Evolutionary conservation across 2,797 vertebrate genomes (phyloP), one percentile per base, ranked within the genome.

Genomic region (Triplophysa bombifrons): DNA sequence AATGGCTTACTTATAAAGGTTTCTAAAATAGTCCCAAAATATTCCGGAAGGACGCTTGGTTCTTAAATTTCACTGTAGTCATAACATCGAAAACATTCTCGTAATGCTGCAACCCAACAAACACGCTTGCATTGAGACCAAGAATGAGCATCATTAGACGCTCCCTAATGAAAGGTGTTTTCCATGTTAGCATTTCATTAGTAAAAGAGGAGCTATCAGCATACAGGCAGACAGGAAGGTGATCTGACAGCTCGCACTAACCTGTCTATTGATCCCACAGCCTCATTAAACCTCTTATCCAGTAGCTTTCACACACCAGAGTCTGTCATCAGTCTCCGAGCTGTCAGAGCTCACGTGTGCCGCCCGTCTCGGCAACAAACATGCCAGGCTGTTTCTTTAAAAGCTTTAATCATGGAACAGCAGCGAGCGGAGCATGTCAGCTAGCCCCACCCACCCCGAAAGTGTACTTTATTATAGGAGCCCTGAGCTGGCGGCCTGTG

Each of bases 381-480:
- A 90, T 88, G 91, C 89, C 89, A 86, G 88, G 86, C 85, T 90
- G 87, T 89, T 93, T 93, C 92, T 93, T 91, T 90, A 91, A 92
- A 91, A 92, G 91, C 92, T 92, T 92, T 93, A 93, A 93, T 93
- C 90, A 91, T 85, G 76, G 86, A 82, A 41, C 83, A 58, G 86
- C 88, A 88, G 79, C 1, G 56, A 86, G 87, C 74, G 74, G 88
- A 81, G 83, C 72, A 87, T 87, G 86, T 86, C 83, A 46, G 85
- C 81, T 87, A 86, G 86, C 46, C 72, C 88, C 90, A 85, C 91
- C 89, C 87, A 41, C 89, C 86, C 82, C 87, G 86, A 92, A 91
- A 90, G 89, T 88, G 84, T 92, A 90, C 91, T 94, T 94, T 94
- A 93, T 93, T 93, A 91, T 93, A 93, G 92, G 84, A 91, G 91